Base-by-base conservation (phyloP, 2,888 invertebrate species). In the Seladonia tumulorum region DNA sequence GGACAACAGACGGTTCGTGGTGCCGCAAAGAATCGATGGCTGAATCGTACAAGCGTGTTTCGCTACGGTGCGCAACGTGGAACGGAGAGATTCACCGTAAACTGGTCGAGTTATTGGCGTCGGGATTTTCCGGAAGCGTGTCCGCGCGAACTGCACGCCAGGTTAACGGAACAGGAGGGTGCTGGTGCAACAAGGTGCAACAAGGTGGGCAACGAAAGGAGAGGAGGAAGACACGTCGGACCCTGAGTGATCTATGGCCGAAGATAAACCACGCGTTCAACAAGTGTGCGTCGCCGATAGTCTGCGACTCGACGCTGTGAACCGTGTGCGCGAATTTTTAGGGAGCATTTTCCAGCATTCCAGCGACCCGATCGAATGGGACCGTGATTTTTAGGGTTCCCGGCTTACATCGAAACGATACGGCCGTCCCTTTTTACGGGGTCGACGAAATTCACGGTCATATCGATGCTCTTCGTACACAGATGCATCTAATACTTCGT, bases 231-330 rank as follows among this genome's bases (percentile, higher is more conserved):
- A 87, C 91, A 87, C 88, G 90, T 87, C 87, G 88, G 91, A 90
- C 90, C 90, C 90, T 91, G 92, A 92, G 92, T 95, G 94, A 95
- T 95, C 94, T 94, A 94, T 94, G 93, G 93, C 92, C 93, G 88
- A 94, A 94, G 94, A 94, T 94, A 94, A 94, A 94, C 94, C 94
- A 94, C 93, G 94, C 94, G 94, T 93, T 94, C 94, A 95, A 95
- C 95, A 94, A 95, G 95, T 94, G 94, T 94, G 94, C 92, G 93
- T 92, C 88, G 91, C 90, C 93, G 94, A 94, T 94, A 94, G 93
- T 82, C 81, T 81, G 47, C 74, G 71, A 60, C 76, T 76, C 76
- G 75, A 63, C 60, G 47, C 57, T 63, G 35, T 8, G 39, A 35
- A 60, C 49, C 14, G 60, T 47, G 42, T 29, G 45, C 47, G 39